phyloP scores from a whole-genome alignment of 2,113 vertebrate genomes.

The Urocynchramus pylzowi region DNA sequence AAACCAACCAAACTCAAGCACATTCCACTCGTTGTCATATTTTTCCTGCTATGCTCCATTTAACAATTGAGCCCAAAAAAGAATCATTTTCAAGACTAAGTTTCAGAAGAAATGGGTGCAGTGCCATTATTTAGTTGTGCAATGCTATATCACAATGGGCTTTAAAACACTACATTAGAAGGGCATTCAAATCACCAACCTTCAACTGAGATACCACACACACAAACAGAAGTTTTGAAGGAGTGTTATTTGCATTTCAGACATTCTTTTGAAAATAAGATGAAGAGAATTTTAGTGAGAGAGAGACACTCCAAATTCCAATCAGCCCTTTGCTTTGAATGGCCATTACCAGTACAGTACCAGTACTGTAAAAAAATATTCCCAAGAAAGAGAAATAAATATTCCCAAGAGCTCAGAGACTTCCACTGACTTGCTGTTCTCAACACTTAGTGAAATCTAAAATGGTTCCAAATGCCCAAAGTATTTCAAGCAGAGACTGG shows the following conservation, averaged over 20 bases:
- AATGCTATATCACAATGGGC: background rate
- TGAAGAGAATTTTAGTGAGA: background rate
- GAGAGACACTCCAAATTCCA: background rate
- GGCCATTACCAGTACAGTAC: background rate
- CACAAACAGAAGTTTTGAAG: background rate
- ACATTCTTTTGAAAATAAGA: background rate
- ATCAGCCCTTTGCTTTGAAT: background rate
- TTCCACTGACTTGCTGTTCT: background rate
- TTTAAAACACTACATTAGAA: background rate
- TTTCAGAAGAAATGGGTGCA: background rate
- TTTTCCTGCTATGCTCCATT: background rate
- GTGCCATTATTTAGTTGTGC: background rate
- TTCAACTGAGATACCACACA: background rate
- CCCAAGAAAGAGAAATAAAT: background rate
- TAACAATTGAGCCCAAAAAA: background rate
- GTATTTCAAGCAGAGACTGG: background rate
- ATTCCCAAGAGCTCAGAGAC: background rate
- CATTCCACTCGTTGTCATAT: background rate
- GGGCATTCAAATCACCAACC: background rate
- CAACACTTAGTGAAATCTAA: background rate
- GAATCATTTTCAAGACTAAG: background rate
- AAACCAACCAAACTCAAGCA: background rate
- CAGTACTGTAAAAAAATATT: background rate
- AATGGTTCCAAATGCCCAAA: background rate
- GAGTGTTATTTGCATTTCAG: background rate